Evolutionary conservation across 1,140 invertebrate genomes (phyloP).

Genomic region (Lucilia sericata): DNA sequence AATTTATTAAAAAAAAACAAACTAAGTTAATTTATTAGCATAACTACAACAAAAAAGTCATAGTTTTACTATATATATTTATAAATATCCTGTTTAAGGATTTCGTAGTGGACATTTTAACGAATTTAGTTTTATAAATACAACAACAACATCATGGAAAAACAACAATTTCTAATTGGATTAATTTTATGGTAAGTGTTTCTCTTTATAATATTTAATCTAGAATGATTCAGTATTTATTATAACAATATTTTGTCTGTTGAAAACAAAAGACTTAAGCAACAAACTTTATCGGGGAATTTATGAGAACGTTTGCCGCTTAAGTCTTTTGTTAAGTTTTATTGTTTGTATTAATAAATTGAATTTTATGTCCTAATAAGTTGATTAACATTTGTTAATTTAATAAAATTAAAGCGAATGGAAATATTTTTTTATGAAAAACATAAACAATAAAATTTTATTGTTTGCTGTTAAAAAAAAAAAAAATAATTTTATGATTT

Average conservation of each 20-base stretch:
- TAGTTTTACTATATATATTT: slow-evolving; percentile 9
- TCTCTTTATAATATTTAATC: background rate
- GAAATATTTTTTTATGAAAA: no score
- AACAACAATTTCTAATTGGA: slow-evolving; percentile 43
- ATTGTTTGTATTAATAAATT: background rate
- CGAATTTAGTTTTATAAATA: background rate
- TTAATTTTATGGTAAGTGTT: slow-evolving; percentile 47
- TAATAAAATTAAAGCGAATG: no score
- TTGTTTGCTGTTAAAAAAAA: no score
- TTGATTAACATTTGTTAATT: no score
- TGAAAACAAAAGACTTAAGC: slow-evolving; percentile 5
- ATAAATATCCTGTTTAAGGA: slow-evolving; percentile 22
- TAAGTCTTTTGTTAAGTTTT: background rate
- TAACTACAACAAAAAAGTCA: background rate
- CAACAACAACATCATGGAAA: slow-evolving; percentile 32
- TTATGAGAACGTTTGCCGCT: background rate
- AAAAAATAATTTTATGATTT: no score
- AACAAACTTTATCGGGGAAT: background rate
- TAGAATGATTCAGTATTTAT: background rate
- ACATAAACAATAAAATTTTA: no score
- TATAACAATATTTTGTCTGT: background rate
- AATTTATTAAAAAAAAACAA: slow-evolving; percentile 1
- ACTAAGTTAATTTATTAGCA: slow-evolving; percentile 10
- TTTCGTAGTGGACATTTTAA: background rate
- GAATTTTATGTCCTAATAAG: background rate